Conservation (phyloP, 2,113 vertebrate genomes). For the Pseudopodoces humilis region DNA sequence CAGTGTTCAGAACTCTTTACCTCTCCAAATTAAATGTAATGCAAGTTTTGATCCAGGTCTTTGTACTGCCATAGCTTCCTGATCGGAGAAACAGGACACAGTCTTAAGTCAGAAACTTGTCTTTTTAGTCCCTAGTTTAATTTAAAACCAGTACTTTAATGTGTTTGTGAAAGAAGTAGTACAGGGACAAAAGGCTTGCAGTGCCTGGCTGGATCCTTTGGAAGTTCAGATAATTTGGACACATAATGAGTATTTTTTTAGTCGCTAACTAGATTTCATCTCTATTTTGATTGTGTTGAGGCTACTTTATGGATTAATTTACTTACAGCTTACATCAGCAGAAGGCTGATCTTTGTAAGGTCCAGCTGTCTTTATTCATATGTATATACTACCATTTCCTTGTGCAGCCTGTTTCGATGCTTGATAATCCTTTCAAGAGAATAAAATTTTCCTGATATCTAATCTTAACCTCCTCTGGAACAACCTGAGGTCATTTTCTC, state of each 20-base stretch:
- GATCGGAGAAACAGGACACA: background rate
- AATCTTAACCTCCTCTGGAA: background rate
- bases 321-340: background rate
- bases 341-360: background rate
- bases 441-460: background rate
- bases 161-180: background rate
- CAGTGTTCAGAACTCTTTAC: slow-evolving; percentile 18
- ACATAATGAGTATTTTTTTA: background rate
- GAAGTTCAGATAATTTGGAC: background rate
- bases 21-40: slow-evolving; percentile 28
- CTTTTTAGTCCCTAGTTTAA: background rate
- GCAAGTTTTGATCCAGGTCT: background rate
- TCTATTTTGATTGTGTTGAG: slow-evolving; percentile 9
- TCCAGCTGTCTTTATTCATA: background rate
- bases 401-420: background rate
- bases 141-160: background rate
- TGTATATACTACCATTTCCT: background rate
- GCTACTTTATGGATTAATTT: background rate
- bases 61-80: background rate
- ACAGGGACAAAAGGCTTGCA: background rate
- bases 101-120: background rate
- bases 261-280: background rate
- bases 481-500: background rate
- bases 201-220: background rate
- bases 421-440: background rate